phyloP scores from a whole-genome alignment of 2,113 vertebrate genomes.

The Apistogramma diplotaenia region DNA sequence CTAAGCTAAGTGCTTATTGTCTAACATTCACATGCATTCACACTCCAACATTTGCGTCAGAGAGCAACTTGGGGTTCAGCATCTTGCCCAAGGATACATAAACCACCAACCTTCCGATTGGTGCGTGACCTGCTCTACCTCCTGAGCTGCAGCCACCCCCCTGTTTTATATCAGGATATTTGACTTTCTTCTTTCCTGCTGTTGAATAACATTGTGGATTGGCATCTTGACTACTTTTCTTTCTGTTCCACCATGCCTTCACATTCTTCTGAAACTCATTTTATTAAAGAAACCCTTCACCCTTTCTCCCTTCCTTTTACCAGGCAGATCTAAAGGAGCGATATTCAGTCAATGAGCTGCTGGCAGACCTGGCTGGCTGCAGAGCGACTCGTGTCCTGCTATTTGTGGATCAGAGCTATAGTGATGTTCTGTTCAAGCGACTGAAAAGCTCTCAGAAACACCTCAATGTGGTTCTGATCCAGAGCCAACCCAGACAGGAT shows the following conservation, averaged over 20 bases:
- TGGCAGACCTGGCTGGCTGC: conserved; percentile 72
- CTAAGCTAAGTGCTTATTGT: too few relatives aligned
- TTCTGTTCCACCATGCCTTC: not conserved
- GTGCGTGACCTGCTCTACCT: too few relatives aligned
- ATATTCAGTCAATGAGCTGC: conserved; percentile 64
- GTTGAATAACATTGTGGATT: not conserved
- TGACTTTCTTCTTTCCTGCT: not conserved
- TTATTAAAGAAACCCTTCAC: not conserved
- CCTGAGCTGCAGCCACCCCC: too few relatives aligned
- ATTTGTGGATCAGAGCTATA: conserved; percentile 83
- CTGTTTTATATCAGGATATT: too few relatives aligned
- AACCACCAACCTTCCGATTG: too few relatives aligned
- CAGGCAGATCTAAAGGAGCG: conserved; percentile 72
- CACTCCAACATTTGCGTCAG: too few relatives aligned
- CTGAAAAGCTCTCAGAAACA: conserved; percentile 77
- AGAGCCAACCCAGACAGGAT: conserved; percentile 42
- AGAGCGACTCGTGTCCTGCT: conserved; percentile 76
- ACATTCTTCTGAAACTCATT: not conserved
- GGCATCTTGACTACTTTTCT: not conserved
- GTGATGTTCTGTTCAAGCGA: conserved; percentile 74
- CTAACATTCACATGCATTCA: too few relatives aligned
- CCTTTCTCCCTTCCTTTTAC: not conserved
- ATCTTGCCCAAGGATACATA: too few relatives aligned
- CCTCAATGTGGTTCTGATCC: conserved; percentile 77
- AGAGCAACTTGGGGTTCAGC: too few relatives aligned